phyloP scores from a whole-genome alignment of 2,113 vertebrate genomes.

The Micromys minutus region DNA sequence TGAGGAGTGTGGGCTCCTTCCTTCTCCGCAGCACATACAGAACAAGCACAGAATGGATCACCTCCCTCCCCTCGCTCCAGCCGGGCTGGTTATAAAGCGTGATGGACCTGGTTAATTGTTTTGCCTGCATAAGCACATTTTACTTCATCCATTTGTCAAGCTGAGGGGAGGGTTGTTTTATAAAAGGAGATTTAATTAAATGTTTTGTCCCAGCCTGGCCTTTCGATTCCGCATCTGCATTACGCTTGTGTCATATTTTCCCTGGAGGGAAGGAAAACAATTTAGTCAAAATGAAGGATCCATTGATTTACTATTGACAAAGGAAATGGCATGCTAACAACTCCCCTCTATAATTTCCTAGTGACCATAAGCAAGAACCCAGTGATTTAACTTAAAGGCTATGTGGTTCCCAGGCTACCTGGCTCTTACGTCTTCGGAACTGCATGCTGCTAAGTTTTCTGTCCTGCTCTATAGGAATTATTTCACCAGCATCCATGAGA shows the following conservation, averaged over 20 bases:
- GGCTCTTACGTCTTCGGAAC: constrained; percentile 45
- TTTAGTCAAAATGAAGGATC: constrained; percentile 78
- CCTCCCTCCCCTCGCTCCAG: constrained; percentile 19
- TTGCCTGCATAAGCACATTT: constrained; percentile 76
- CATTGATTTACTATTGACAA: constrained; percentile 81
- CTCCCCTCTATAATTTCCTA: constrained; percentile 75
- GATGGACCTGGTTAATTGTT: constrained; percentile 72
- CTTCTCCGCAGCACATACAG: neutral
- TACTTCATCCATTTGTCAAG: constrained; percentile 76
- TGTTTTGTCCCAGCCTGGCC: constrained; percentile 73
- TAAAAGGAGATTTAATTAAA: constrained; percentile 81
- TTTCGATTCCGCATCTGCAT: constrained; percentile 62
- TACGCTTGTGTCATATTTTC: constrained; percentile 77
- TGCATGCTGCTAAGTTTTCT: constrained; percentile 45
- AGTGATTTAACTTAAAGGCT: constrained; percentile 64
- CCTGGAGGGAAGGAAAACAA: constrained; percentile 79
- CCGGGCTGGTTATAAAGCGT: constrained; percentile 58
- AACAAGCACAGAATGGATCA: neutral
- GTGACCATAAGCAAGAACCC: constrained; percentile 33
- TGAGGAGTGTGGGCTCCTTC: accelerated
- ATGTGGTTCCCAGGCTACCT: constrained; percentile 45
- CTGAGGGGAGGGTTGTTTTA: constrained; percentile 73
- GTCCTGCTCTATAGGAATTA: constrained; percentile 66
- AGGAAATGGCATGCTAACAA: constrained; percentile 66
- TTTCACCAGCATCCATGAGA: constrained; percentile 23